phyloP scores from a whole-genome alignment of 2,113 vertebrate species.

The Sapajus apella region DNA sequence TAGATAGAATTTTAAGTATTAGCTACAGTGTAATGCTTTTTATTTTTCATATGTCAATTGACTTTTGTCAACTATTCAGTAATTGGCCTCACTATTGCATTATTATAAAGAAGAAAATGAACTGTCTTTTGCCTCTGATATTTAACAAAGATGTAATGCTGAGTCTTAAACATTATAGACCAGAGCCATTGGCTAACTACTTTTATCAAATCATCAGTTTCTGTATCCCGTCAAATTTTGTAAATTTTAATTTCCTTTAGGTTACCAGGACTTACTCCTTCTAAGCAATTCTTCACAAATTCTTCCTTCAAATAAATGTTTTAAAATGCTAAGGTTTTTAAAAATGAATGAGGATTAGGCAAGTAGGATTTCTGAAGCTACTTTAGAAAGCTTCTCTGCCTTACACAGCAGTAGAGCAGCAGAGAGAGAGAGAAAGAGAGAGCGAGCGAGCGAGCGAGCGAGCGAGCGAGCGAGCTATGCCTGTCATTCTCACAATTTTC shows the following conservation, averaged over 20 bases:
- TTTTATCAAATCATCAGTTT: slow-evolving; percentile 55
- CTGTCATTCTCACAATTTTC: slow-evolving; percentile 54
- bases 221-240: slow-evolving; percentile 41
- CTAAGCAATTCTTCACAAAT: slow-evolving; percentile 72
- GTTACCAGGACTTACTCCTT: slow-evolving; percentile 64
- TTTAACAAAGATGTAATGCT: slow-evolving; percentile 55
- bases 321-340: slow-evolving; percentile 73
- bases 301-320: slow-evolving; percentile 72
- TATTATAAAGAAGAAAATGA: slow-evolving; percentile 63
- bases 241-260: slow-evolving; percentile 61
- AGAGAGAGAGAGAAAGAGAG: neutral
- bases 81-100: slow-evolving; percentile 68
- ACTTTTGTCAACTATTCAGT: slow-evolving; percentile 60
- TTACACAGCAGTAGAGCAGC: neutral
- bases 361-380: slow-evolving; percentile 59
- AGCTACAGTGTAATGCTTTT: slow-evolving; percentile 48
- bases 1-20: slow-evolving; percentile 40
- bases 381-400: slow-evolving; percentile 29
- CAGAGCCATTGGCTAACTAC: slow-evolving; percentile 50
- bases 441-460: neutral
- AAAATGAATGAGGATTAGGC: slow-evolving; percentile 69
- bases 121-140: slow-evolving; percentile 62
- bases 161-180: slow-evolving; percentile 51
- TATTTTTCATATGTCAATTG: slow-evolving; percentile 70
- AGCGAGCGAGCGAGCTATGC: neutral